Evolutionary conservation across 2,113 vertebrate genomes (phyloP), one percentile per base, ranked within the genome.

Genomic region (Ctenomys sociabilis): DNA sequence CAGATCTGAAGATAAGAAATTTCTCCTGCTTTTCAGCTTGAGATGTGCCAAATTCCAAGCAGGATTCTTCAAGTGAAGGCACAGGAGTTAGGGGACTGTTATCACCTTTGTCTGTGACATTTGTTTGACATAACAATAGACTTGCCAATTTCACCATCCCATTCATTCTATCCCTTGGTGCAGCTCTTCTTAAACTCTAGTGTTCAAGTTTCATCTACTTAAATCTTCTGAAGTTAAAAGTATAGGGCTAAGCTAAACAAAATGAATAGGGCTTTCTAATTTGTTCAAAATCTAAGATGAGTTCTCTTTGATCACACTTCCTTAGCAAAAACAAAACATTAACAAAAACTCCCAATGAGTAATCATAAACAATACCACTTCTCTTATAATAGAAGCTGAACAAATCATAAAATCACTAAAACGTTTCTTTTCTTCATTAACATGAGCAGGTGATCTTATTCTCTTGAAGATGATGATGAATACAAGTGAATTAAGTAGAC

Each of bases 381-480:
- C 59, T 52, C 61, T 88, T 73, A 85, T 3, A 66, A 84, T 6
- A 95, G 59, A 91, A 85, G 80, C 28, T 88, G 52, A 84, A 85
- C 92, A 78, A 66, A 83, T 70, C 52, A 78, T 54, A 87, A 92
- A 84, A 73, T 63, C 84, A 90, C 75, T 87, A 75, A 93, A 59
- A 82, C 40, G 45, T 66, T 83, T 35, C 43, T n/a, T 63, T 95
- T 70, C 63, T 84, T 87, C 68, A 63, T 96, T 66, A 95, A 61
- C 61, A 90, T 9, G 37, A 89, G 84, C 80, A 93, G 66, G 43
- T 94, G 87, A 96, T 64, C 91, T 95, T 84, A 73, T 9, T 92
- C 63, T 81, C 45, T 77, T 92, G 85, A 87, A 97, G 57, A 61
- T 16, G 91, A 77, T 88, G 85, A 95, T 3, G 9, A 97, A 95